Evolutionary conservation across 2,888 invertebrate species (phyloP).

Genomic region (Trissolcus japonicus): DNA sequence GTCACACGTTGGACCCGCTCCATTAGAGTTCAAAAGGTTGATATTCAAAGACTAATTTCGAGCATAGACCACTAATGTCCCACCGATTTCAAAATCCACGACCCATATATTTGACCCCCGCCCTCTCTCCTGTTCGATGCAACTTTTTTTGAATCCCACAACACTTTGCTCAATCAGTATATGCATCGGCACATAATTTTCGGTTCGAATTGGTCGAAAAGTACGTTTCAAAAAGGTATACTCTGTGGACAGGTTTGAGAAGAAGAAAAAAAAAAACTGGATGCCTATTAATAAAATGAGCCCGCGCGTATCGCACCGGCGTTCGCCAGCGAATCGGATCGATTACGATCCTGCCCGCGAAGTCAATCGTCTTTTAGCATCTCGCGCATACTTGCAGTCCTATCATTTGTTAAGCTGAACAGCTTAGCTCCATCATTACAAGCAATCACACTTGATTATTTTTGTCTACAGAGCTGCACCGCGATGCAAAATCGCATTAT

Average conservation of each 20-base stretch:
- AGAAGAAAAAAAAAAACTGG: constrained; percentile 56
- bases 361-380: constrained; percentile 56
- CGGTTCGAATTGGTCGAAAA: constrained; percentile 36
- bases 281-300: constrained; percentile 72
- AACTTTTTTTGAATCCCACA: constrained; percentile 12
- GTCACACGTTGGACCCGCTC: no score
- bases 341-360: constrained; percentile 66
- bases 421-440: constrained; percentile 75
- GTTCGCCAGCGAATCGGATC: constrained; percentile 71
- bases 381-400: constrained; percentile 59
- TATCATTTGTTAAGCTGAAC: constrained; percentile 76
- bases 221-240: constrained; percentile 12
- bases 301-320: constrained; percentile 66
- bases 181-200: constrained; percentile 40
- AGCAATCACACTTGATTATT: constrained; percentile 76
- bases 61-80: no score
- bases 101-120: no score
- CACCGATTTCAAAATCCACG: no score
- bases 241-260: constrained; percentile 6
- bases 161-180: constrained; percentile 28
- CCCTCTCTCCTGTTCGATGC: no score
- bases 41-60: no score
- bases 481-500: constrained; percentile 36
- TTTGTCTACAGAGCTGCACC: constrained; percentile 71
- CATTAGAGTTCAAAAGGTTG: no score